Evolutionary conservation across 2,113 vertebrate genomes (phyloP).

Genomic region (Proteles cristata): DNA sequence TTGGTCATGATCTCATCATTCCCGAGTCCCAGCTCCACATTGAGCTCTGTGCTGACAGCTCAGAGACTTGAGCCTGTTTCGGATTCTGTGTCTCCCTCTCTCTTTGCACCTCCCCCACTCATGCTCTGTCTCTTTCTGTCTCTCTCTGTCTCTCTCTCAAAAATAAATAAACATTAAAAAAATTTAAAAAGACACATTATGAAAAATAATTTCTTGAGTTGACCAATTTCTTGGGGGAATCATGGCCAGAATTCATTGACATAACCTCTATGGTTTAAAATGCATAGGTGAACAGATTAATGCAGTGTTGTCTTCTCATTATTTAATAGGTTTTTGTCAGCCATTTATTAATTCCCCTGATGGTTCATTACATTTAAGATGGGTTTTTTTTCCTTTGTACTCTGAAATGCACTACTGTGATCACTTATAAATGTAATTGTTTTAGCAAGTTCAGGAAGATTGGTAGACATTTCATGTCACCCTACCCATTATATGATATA

Average conservation of each 20-base stretch:
- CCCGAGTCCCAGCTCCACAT: no score
- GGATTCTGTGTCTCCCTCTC: no score
- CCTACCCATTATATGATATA: background rate
- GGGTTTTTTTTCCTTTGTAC: background rate
- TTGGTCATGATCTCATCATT: no score
- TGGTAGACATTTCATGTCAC: background rate
- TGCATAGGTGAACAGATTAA: slow-evolving; percentile 3
- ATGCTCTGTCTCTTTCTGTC: no score
- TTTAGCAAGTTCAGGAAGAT: background rate
- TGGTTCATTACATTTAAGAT: background rate
- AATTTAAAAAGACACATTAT: background rate
- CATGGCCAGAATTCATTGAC: slow-evolving; percentile 18
- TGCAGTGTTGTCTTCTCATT: background rate
- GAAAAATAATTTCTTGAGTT: background rate
- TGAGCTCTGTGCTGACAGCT: no score
- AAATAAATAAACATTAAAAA: no score
- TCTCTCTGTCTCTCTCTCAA: no score
- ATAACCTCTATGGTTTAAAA: slow-evolving; percentile 9
- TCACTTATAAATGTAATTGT: background rate
- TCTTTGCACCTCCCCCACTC: no score
- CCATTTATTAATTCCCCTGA: slow-evolving; percentile 24
- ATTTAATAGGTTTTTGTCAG: background rate
- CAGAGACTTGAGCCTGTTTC: no score
- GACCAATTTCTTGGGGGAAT: background rate
- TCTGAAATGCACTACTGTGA: background rate